phyloP scores from a whole-genome alignment of 2,113 vertebrate species.

The Amblyopsis rosae region DNA sequence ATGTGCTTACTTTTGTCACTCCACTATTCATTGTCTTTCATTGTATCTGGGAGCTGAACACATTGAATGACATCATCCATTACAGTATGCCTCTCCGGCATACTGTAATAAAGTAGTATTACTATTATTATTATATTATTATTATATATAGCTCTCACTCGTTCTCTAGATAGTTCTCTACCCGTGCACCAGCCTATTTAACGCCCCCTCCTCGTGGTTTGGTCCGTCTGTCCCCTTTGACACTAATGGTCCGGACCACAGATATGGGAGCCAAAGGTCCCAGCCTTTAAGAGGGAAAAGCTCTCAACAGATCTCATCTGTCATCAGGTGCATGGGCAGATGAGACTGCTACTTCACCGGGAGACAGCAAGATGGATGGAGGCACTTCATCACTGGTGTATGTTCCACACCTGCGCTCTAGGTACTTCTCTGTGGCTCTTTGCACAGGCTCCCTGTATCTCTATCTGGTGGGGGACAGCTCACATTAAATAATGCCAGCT shows the following conservation, averaged over 20 bases:
- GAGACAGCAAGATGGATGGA: slow-evolving; percentile 65
- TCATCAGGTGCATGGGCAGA: slow-evolving; percentile 56
- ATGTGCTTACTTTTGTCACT: too few relatives aligned
- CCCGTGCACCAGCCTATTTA: background rate
- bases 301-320: slow-evolving; percentile 54
- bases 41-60: background rate
- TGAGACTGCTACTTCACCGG: slow-evolving; percentile 53
- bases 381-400: slow-evolving; percentile 55
- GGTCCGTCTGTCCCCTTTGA: slow-evolving; percentile 10
- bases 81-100: too few relatives aligned
- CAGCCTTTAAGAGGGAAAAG: slow-evolving; percentile 51
- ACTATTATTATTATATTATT: too few relatives aligned
- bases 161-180: too few relatives aligned
- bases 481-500: too few relatives aligned
- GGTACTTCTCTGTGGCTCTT: too few relatives aligned
- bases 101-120: too few relatives aligned
- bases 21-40: too few relatives aligned
- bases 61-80: background rate
- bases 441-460: too few relatives aligned
- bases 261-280: slow-evolving; percentile 49
- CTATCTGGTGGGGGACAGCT: too few relatives aligned
- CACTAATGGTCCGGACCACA: slow-evolving; percentile 39
- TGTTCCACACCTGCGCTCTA: slow-evolving; percentile 7
- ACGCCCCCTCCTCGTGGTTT: background rate
- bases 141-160: too few relatives aligned